Evolutionary conservation across 2,113 vertebrate species (phyloP), one percentile per base, ranked within the genome.

Genomic region (Pterocles orientalis): DNA sequence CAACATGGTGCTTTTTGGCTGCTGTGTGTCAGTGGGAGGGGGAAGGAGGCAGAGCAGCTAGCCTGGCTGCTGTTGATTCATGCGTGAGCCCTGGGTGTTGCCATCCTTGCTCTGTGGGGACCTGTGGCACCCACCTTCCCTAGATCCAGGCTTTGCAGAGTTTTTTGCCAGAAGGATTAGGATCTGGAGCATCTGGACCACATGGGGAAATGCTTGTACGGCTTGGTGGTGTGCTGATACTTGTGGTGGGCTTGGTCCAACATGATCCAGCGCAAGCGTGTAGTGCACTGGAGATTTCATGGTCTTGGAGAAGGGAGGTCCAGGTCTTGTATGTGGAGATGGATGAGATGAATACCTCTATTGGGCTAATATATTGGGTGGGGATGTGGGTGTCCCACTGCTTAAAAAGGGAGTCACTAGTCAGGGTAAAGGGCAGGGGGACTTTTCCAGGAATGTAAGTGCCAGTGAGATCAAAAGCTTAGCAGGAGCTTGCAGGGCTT

Each of bases 1-100:
- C 92, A 97, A 96, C 95, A 91, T 47, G 85, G 95, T 91, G 93
- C 83, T 82, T 94, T 94, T 97, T 90, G 94, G 94, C 96, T 94
- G 86, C 94, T 89, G 82, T 58, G 56, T 36, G 6, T 36, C 45
- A 5, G 88, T 71, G 65, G 84, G 90, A 94, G 88, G 95, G 71
- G 75, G 68, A 75, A 82, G 70, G 78, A 82, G 73, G 83, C 89
- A 56, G 53, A 50, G 75, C 90, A 81, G 75, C 75, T 17, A 57
- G 39, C 51, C n/a, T 15, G 79, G 25, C 64, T 90, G 90, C 43
- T 0, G 2, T 13, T 41, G 53, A 57, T 57, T 53, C 29, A 16
- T 3, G 6, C 85, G 20, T 0, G 1, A 90, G 43, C 12, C 8
- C 50, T 61, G 3, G 70, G 15, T 28, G 26, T 3, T 77, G 58